Base-by-base conservation (phyloP, 1,140 invertebrate genomes). In the Bombus superbus region DNA sequence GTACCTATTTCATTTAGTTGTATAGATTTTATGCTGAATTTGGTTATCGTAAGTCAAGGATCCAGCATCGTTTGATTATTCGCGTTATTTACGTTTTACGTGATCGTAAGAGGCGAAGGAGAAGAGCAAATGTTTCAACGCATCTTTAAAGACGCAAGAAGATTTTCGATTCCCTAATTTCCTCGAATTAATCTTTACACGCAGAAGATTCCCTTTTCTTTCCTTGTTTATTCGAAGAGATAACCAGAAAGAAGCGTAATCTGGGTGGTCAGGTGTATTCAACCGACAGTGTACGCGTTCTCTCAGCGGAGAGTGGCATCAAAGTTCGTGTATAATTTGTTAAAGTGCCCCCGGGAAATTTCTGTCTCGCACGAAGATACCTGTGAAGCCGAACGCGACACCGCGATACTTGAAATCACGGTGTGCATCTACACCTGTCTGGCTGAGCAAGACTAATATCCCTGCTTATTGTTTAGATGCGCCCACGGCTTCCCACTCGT, bases 381-480 rank as follows among this genome's bases (percentile, higher is more conserved):
- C 75, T 84, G 75, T 71, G 59, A 76, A 71, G 75, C 18, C 72
- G 32, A 68, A 62, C 72, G 71, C 72, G 35, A 79, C 64, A 64
- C 79, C 35, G 35, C 22, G 81, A 80, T 32, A 59, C 32, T 72
- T 62, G 71, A 64, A 66, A 83, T 80, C 69, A 72, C 53, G 83
- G 40, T 9, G 38, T 64, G 76, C 81, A 84, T 87, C 32, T 81
- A 72, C 64, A 81, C 35, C 86, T 78, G 66, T 15, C 40, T 47
- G 42, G 18, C 38, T 35, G 40, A 38, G 59, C 81, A 75, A 88
- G 75, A 79, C 80, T 88, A 89, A 89, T 86, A 89, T 86, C 75
- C 69, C 62, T 42, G 68, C 74, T 88, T 83, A 89, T 89, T 89
- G 88, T 89, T 89, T 83, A 72, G 83, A 82, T 83, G 69, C 83